These are phyloP conservation scores for Notoglanidium macrostoma DNA, from an alignment of 2,797 vertebrate genomes.

Conservation along the genomic window DNA sequence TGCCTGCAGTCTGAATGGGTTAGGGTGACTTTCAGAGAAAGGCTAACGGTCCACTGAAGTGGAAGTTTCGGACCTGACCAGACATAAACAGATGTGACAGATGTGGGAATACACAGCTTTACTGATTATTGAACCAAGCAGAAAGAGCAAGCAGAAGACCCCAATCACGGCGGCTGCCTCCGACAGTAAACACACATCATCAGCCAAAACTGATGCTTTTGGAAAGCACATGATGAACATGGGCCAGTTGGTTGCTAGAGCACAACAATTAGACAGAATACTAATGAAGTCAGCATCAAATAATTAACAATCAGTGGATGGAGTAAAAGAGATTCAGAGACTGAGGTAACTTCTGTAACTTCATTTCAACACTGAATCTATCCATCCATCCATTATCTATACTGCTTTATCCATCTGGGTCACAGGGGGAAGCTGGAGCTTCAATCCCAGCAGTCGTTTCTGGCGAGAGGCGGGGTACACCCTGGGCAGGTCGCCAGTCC, in stretches of 20 bases:
- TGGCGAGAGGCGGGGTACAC: no score
- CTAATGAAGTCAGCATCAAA: not conserved
- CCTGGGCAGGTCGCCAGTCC: no score
- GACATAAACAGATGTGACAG: conserved; percentile 37
- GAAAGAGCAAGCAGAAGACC: conserved; percentile 18
- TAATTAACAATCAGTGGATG: not conserved
- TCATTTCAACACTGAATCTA: not conserved
- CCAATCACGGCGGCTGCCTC: not conserved
- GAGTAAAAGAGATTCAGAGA: not conserved
- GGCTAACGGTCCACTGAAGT: conserved; percentile 17
- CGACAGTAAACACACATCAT: not conserved
- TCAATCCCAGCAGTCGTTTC: no score
- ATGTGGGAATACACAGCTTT: conserved; percentile 31
- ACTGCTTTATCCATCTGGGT: no score
- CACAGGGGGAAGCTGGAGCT: no score
- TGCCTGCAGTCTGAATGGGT: not conserved
- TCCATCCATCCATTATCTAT: no score
- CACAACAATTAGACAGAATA: no score
- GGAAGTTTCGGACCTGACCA: conserved; percentile 36
- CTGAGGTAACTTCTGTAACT: not conserved
- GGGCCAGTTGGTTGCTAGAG: not conserved
- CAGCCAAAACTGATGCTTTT: not conserved
- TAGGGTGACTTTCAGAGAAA: conserved; percentile 13
- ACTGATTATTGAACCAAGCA: conserved; percentile 24
- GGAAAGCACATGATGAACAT: not conserved